Evolutionary conservation across 2,113 vertebrate species (phyloP).

Genomic region (Rhineura floridana): DNA sequence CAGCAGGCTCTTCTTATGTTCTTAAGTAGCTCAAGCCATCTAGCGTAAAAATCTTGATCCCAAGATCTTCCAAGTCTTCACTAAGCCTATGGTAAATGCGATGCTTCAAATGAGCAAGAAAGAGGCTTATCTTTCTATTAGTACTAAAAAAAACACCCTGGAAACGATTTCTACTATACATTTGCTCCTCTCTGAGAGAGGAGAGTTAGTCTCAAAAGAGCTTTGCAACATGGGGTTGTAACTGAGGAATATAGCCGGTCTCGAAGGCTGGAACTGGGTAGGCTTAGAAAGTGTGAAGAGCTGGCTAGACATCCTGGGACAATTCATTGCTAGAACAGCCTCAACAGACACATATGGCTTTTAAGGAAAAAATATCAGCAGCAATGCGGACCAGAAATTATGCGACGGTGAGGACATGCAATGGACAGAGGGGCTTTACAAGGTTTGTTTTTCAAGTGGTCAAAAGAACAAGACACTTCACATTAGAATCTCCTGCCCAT

Average conservation of each 20-base stretch:
- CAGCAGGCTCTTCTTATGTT: too few relatives aligned
- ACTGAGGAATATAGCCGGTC: neutral
- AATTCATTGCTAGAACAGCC: conserved; percentile 25
- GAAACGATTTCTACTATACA: neutral
- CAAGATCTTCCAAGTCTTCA: too few relatives aligned
- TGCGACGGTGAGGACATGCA: neutral
- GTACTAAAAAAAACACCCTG: neutral
- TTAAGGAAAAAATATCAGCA: conserved; percentile 6
- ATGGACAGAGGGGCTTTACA: conserved; percentile 13
- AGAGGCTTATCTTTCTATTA: neutral
- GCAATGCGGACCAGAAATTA: conserved; percentile 31
- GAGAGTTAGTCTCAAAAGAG: neutral
- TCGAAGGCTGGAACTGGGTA: neutral
- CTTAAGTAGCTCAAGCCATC: neutral
- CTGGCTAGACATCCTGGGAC: conserved; percentile 17
- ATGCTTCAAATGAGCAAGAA: fast-evolving
- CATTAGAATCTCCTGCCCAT: neutral
- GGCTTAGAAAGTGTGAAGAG: neutral
- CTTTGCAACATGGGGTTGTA: neutral
- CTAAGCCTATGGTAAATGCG: fast-evolving
- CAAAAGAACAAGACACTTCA: neutral
- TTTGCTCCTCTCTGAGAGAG: fast-evolving
- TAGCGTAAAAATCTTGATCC: neutral
- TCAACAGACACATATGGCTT: conserved; percentile 40
- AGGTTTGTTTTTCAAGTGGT: neutral